phyloP scores from a whole-genome alignment of 2,888 invertebrate genomes.

The Bruchidius siliquastri region DNA sequence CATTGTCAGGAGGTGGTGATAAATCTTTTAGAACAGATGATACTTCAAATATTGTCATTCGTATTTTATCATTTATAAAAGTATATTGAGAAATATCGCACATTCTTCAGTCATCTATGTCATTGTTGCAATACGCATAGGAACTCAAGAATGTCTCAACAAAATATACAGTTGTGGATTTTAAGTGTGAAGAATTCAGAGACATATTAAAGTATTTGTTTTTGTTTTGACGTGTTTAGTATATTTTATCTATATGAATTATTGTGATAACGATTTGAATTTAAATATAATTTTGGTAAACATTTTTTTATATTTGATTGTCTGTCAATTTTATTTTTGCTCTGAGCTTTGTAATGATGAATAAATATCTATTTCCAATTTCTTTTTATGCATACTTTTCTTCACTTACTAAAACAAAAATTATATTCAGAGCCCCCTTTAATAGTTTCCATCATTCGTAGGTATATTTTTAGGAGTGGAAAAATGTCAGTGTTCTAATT shows the following conservation, averaged over 20 bases:
- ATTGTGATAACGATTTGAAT: background rate
- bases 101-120: too few species aligned
- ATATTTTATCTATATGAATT: background rate
- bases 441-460: background rate
- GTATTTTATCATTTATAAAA: too few species aligned
- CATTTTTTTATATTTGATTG: background rate
- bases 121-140: too few species aligned
- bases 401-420: too few species aligned
- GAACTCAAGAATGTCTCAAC: too few species aligned
- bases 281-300: background rate
- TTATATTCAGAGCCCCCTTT: too few species aligned
- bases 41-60: too few species aligned
- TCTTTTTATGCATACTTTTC: background rate
- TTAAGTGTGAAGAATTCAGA: too few species aligned
- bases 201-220: background rate
- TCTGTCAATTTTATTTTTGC: background rate
- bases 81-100: too few species aligned
- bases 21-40: too few species aligned
- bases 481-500: background rate
- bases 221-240: background rate
- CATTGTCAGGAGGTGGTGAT: too few species aligned
- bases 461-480: background rate
- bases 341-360: background rate
- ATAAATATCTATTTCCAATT: background rate
- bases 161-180: too few species aligned